Evolutionary conservation across 2,888 invertebrate species (phyloP).

Genomic region (Drosophila birchii): DNA sequence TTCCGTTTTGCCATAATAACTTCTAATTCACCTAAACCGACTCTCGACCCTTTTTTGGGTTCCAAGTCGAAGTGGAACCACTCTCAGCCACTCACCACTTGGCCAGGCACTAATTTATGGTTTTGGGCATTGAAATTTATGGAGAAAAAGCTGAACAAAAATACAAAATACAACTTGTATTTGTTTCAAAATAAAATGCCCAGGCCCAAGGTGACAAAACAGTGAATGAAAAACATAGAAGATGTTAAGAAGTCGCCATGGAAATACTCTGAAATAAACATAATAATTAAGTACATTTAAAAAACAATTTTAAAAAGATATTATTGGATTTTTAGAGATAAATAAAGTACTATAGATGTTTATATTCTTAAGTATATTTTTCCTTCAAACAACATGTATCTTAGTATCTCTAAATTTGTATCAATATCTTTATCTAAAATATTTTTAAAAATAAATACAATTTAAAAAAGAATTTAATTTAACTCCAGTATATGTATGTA

Average conservation of each 20-base stretch:
- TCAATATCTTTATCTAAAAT: background rate
- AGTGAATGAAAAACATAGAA: slow-evolving; percentile 11
- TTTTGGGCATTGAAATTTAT: slow-evolving; percentile 72
- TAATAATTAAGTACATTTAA: background rate
- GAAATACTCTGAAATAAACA: background rate
- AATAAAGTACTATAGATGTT: no score
- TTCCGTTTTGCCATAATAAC: slow-evolving; percentile 73
- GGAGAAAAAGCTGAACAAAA: slow-evolving; percentile 51
- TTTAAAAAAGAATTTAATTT: background rate
- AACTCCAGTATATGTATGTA: background rate
- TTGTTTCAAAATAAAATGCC: slow-evolving; percentile 57
- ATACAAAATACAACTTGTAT: slow-evolving; percentile 55
- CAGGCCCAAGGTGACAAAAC: slow-evolving; percentile 53
- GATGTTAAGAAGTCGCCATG: background rate
- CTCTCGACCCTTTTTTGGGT: slow-evolving; percentile 48
- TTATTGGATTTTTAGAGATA: background rate
- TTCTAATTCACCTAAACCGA: slow-evolving; percentile 68
- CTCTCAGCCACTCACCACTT: slow-evolving; percentile 51
- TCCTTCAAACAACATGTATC: background rate
- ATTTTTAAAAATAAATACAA: background rate
- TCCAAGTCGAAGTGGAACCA: slow-evolving; percentile 14
- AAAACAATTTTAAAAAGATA: no score
- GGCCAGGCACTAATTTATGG: slow-evolving; percentile 71
- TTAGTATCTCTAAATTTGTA: background rate
- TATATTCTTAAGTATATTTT: background rate